A percentile compares a stretch with the other conserved stretches of the same genome.
phyloP scores from a whole-genome alignment of 2,113 vertebrate genomes.

The Nerophis ophidion region DNA sequence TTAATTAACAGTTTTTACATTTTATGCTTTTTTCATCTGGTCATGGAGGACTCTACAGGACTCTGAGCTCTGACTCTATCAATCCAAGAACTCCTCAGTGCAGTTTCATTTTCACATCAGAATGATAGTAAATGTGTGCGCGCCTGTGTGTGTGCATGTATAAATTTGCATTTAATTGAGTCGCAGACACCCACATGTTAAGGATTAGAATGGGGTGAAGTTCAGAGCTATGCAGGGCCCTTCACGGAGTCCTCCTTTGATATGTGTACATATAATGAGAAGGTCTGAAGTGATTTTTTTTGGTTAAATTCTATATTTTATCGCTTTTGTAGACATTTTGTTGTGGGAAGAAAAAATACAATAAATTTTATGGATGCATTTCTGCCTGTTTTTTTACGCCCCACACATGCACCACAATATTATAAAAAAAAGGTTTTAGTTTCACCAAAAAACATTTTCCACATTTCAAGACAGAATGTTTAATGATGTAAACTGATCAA shows the following conservation, averaged over 20 bases:
- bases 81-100: conserved; percentile 32
- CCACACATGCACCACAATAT: not conserved
- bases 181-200: conserved; percentile 30
- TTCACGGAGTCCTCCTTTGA: conserved; percentile 82
- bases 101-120: conserved; percentile 28
- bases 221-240: conserved; percentile 76
- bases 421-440: conserved; percentile 2
- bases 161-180: conserved; percentile 33
- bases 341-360: conserved; percentile 84
- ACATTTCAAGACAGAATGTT: not conserved
- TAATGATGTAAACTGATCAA: not conserved
- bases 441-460: not conserved
- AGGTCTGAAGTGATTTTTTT: conserved; percentile 88
- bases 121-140: conserved; percentile 19
- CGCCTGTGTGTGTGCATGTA: conserved; percentile 14
- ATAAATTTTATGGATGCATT: conserved; percentile 80
- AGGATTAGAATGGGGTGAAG: conserved; percentile 69
- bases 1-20: conserved; percentile 54
- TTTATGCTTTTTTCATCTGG: conserved; percentile 52
- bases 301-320: conserved; percentile 98
- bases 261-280: conserved; percentile 90
- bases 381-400: conserved; percentile 63
- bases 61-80: conserved; percentile 30
- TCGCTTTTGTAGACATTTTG: conserved; percentile 94
- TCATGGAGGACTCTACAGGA: conserved; percentile 54